Conservation (phyloP, 2,113 vertebrate species). For the Pithys albifrons region DNA sequence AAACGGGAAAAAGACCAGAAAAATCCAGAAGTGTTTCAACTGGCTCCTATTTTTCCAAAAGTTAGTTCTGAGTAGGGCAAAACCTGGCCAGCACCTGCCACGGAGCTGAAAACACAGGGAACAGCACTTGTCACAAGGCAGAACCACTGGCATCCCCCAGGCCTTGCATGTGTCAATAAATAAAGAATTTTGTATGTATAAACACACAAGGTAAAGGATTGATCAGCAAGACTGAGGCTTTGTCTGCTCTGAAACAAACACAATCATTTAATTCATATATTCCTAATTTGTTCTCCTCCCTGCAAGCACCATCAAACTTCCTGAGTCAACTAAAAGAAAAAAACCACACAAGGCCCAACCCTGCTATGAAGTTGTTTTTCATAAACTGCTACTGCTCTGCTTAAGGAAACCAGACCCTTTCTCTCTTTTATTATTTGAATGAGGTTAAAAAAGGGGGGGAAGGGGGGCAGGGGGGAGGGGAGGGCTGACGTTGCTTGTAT, state of each 20-base stretch:
- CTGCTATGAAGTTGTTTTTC: background rate
- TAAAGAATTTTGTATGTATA: background rate
- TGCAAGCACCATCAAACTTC: background rate
- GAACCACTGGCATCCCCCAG: background rate
- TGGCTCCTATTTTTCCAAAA: background rate
- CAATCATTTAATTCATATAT: background rate
- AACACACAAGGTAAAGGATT: background rate
- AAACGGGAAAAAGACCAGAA: background rate
- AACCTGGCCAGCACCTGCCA: background rate
- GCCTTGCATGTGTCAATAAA: background rate
- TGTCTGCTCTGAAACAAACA: background rate
- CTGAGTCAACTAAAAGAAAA: background rate
- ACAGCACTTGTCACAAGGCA: background rate
- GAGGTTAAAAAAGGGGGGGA: background rate
- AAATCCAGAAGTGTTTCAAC: background rate
- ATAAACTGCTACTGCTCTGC: background rate
- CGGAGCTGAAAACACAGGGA: background rate
- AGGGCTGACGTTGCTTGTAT: background rate
- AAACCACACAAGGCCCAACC: too few species aligned
- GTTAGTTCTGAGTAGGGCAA: background rate
- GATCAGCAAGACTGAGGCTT: background rate
- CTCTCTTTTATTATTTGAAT: background rate
- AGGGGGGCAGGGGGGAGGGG: too few species aligned
- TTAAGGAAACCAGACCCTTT: background rate
- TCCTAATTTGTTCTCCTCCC: background rate